A percentile compares a stretch with the other conserved stretches of the same genome.
phyloP scores from a whole-genome alignment of 1,140 invertebrate species.

The Manduca sexta region DNA sequence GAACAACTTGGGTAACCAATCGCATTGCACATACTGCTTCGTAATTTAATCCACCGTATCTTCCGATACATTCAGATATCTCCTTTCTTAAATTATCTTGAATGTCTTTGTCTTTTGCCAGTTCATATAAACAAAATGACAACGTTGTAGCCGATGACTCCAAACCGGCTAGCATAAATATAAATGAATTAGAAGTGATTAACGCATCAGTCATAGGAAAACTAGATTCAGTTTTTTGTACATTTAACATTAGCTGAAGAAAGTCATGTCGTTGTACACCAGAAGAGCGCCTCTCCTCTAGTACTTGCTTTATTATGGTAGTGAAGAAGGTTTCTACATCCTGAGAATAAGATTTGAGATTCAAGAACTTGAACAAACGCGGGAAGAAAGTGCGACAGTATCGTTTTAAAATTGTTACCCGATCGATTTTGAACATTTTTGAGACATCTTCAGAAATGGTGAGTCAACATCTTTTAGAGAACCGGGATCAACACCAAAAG shows the following conservation, averaged over 20 bases:
- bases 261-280: slow-evolving; percentile 50
- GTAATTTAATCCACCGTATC: slow-evolving; percentile 47
- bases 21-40: slow-evolving; percentile 71
- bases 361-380: slow-evolving; percentile 54
- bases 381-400: slow-evolving; percentile 58
- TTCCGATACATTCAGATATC: slow-evolving; percentile 53
- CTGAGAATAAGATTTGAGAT: slow-evolving; percentile 49
- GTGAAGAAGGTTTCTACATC: slow-evolving; percentile 61
- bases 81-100: slow-evolving; percentile 73
- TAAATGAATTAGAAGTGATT: slow-evolving; percentile 70
- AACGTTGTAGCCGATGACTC: slow-evolving; percentile 76
- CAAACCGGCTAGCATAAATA: slow-evolving; percentile 75
- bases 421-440: slow-evolving; percentile 56
- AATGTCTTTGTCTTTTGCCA: slow-evolving; percentile 73
- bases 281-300: slow-evolving; percentile 42
- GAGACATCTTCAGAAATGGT: slow-evolving; percentile 60
- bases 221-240: slow-evolving; percentile 46
- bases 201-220: slow-evolving; percentile 60
- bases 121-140: slow-evolving; percentile 68
- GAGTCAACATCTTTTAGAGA: slow-evolving; percentile 52
- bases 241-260: slow-evolving; percentile 59
- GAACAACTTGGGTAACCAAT: slow-evolving; percentile 77
- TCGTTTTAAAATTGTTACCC: slow-evolving; percentile 51
- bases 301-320: slow-evolving; percentile 53
- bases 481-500: slow-evolving; percentile 59